phyloP scores from a whole-genome alignment of 2,113 vertebrate species.

The Antechinus stuartii region DNA sequence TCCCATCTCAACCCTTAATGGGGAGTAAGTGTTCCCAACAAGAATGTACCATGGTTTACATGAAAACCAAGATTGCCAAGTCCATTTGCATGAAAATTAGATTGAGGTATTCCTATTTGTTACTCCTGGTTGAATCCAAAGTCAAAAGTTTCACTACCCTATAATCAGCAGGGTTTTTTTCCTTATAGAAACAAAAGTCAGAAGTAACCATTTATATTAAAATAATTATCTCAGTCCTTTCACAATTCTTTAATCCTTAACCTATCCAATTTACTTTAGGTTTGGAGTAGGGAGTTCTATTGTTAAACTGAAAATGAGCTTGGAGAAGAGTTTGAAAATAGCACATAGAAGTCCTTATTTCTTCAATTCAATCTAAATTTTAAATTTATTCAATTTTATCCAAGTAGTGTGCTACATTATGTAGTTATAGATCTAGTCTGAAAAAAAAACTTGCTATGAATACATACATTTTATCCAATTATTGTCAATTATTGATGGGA shows the following conservation, averaged over 20 bases:
- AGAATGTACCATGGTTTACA: slow-evolving; percentile 49
- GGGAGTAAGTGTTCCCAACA: background rate
- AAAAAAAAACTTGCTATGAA: slow-evolving; percentile 12
- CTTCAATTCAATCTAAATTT: background rate
- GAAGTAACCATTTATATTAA: background rate
- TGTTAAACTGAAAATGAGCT: background rate
- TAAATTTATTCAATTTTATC: background rate
- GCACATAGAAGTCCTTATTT: background rate
- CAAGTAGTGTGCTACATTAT: background rate
- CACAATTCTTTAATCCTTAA: background rate
- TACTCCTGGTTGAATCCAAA: background rate
- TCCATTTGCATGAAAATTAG: background rate
- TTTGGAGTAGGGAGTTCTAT: background rate
- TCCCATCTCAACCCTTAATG: background rate
- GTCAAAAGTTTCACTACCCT: background rate
- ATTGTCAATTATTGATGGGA: background rate
- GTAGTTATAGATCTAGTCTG: background rate
- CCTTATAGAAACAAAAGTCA: slow-evolving; percentile 6
- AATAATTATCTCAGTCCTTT: background rate
- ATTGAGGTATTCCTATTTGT: background rate
- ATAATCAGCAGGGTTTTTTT: background rate
- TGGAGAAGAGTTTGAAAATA: slow-evolving; percentile 18
- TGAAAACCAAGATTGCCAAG: slow-evolving; percentile 37
- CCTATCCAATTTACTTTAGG: background rate
- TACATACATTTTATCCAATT: slow-evolving; percentile 11